phyloP scores from a whole-genome alignment of 2,888 invertebrate species.

The Hipparchia sbordonii region DNA sequence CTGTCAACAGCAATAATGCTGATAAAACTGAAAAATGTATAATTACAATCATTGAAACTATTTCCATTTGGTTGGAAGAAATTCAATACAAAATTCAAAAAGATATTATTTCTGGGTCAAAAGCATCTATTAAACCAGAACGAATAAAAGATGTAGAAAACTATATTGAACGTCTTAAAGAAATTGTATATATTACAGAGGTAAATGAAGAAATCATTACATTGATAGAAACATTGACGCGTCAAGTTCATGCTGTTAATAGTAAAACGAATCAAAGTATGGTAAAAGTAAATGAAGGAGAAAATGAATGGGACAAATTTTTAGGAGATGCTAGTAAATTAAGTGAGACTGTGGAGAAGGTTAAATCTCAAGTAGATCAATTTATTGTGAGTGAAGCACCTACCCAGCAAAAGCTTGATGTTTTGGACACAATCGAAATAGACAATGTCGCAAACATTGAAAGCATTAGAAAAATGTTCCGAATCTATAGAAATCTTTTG shows the following conservation, averaged over 20 bases:
- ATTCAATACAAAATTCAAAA: slow-evolving; percentile 89
- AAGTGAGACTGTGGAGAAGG: slow-evolving; percentile 73
- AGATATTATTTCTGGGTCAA: slow-evolving; percentile 57
- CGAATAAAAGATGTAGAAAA: slow-evolving; percentile 73
- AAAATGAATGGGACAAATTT: slow-evolving; percentile 88
- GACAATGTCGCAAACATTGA: slow-evolving; percentile 85
- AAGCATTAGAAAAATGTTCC: slow-evolving; percentile 84
- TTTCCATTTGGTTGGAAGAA: slow-evolving; percentile 92
- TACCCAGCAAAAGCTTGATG: slow-evolving; percentile 85
- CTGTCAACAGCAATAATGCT: slow-evolving; percentile 83
- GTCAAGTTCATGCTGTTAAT: slow-evolving; percentile 88
- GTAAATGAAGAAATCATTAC: slow-evolving; percentile 86
- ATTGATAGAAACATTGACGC: slow-evolving; percentile 83
- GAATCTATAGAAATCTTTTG: slow-evolving; percentile 84
- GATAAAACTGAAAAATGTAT: slow-evolving; percentile 86
- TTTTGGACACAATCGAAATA: slow-evolving; percentile 87
- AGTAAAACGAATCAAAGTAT: slow-evolving; percentile 81
- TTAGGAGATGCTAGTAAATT: slow-evolving; percentile 84
- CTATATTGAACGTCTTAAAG: slow-evolving; percentile 83
- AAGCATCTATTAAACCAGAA: slow-evolving; percentile 57
- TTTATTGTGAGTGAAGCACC: slow-evolving; percentile 85
- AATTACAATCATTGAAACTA: slow-evolving; percentile 89
- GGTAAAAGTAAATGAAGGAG: slow-evolving; percentile 77
- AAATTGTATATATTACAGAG: slow-evolving; percentile 85
- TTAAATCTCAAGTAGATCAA: slow-evolving; percentile 80